Evolutionary conservation across 2,797 vertebrate genomes (phyloP), one percentile per base, ranked within the genome.

Genomic region (Zenarchopterus dispar): DNA sequence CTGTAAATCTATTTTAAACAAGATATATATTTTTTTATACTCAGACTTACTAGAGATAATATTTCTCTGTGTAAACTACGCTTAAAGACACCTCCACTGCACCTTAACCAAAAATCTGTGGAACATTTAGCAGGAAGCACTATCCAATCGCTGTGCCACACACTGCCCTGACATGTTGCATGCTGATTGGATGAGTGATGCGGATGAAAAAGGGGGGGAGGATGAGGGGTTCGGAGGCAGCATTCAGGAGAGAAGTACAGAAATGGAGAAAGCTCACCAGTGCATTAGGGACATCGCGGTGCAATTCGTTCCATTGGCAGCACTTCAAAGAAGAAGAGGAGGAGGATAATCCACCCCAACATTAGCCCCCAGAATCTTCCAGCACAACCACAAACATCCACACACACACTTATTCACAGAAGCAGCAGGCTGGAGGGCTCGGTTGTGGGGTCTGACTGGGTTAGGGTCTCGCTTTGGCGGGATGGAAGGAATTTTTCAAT

Each of bases 301-400:
- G 80, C 75, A 84, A 89, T 91, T 91, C 51, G 86, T 85, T 91
- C 84, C 86, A 87, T 78, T 90, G 84, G 81, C 88, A 90, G 80
- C 77, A 90, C 90, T 89, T 92, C 89, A 90, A 90, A 90, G 86
- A 78, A 64, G 58, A 78, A 73, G 73, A 77, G 84, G 73, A 73
- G 77, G 82, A 74, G 60, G 82, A 82, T 85, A 86, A 90, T 90
- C 89, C 84, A 70, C 45, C 78, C 73, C 82, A 73, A 83, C 81
- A 84, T 80, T 88, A 90, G 81, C 73, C 86, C 68, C 61, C 45
- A 50, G 84, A 89, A 86, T 85, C 77, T 77, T 84, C 77, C 63
- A 75, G 67, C 65, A 82, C 64, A 67, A 77, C 60, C 47, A 66
- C 26, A 65, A 70, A 70, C 52, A 65, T 8, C 7, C 70, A 42